Evolutionary conservation across 2,888 invertebrate species (phyloP).

Genomic region (Stomorhina lunata): DNA sequence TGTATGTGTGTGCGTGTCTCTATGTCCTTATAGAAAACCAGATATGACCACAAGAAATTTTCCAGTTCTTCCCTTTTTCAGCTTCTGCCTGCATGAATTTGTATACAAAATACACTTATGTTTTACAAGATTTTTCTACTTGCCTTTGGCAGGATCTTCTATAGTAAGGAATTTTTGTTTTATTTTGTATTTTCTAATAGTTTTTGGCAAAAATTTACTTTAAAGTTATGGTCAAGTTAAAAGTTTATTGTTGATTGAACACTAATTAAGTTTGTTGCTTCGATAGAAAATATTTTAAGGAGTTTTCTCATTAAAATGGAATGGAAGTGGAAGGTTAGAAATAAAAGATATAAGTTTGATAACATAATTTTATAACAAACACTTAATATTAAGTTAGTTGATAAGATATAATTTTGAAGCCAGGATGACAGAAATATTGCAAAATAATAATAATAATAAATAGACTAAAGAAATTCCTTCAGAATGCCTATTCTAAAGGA

Average conservation of each 20-base stretch:
- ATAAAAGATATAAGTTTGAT: slow-evolving; percentile 27
- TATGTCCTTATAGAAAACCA: slow-evolving; percentile 35
- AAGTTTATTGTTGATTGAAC: slow-evolving; percentile 79
- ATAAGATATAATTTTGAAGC: not conserved
- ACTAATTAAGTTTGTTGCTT: slow-evolving; percentile 77
- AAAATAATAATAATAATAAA: no score
- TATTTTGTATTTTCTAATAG: not conserved
- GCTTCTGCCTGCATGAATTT: slow-evolving; percentile 29
- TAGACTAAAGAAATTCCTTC: not conserved
- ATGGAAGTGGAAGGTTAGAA: no score
- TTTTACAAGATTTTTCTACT: slow-evolving; percentile 33
- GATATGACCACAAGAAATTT: slow-evolving; percentile 55
- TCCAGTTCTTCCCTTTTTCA: not conserved
- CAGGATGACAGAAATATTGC: not conserved
- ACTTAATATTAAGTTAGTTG: slow-evolving; percentile 49
- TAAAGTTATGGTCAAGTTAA: slow-evolving; percentile 70
- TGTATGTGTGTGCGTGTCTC: not conserved
- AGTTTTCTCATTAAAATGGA: no score
- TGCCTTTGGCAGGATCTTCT: slow-evolving; percentile 35
- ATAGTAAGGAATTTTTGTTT: not conserved
- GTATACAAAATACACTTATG: slow-evolving; percentile 40
- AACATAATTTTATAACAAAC: slow-evolving; percentile 51
- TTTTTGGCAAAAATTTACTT: slow-evolving; percentile 58
- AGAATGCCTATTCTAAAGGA: no score
- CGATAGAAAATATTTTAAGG: slow-evolving; percentile 25